These are phyloP conservation scores for Cyclura pinguis DNA, from an alignment of 2,797 vertebrate species.

Conservation along the genomic window DNA sequence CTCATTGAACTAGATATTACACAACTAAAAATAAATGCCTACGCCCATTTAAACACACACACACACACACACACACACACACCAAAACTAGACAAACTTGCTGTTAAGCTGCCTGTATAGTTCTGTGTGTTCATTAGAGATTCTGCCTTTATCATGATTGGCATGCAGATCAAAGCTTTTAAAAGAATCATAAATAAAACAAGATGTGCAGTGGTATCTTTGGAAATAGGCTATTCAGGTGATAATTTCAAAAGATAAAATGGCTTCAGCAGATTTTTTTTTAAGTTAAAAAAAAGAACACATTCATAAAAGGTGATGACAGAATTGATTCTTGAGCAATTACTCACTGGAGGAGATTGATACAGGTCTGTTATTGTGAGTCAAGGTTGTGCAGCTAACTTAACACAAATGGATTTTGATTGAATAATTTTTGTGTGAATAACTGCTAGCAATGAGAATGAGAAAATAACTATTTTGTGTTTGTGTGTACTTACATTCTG, in stretches of 20 bases:
- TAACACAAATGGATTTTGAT: constrained; percentile 34
- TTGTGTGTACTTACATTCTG: neutral
- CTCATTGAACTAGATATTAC: constrained; percentile 78
- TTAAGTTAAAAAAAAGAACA: constrained; percentile 52
- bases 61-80: constrained; percentile 75
- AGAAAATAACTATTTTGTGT: neutral
- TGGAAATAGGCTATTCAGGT: constrained; percentile 74
- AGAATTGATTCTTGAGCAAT: constrained; percentile 66
- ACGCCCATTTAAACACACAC: constrained; percentile 82
- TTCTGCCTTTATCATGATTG: constrained; percentile 83
- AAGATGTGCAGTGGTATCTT: constrained; percentile 75
- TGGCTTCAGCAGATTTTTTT: constrained; percentile 56
- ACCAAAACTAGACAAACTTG: constrained; percentile 83
- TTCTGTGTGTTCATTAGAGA: constrained; percentile 79
- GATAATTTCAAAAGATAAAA: constrained; percentile 72
- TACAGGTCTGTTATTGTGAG: constrained; percentile 63
- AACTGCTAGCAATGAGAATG: neutral
- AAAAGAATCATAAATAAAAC: constrained; percentile 77
- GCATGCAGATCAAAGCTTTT: constrained; percentile 81
- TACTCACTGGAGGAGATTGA: constrained; percentile 66
- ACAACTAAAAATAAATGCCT: constrained; percentile 83
- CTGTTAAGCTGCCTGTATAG: constrained; percentile 78
- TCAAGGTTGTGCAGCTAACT: constrained; percentile 52
- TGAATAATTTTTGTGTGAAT: neutral
- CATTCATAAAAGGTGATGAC: constrained; percentile 65